A percentile compares a stretch with the other conserved stretches of the same genome.
Conservation (phyloP, 2,888 invertebrate species). For the Eupelmus urozonus region DNA sequence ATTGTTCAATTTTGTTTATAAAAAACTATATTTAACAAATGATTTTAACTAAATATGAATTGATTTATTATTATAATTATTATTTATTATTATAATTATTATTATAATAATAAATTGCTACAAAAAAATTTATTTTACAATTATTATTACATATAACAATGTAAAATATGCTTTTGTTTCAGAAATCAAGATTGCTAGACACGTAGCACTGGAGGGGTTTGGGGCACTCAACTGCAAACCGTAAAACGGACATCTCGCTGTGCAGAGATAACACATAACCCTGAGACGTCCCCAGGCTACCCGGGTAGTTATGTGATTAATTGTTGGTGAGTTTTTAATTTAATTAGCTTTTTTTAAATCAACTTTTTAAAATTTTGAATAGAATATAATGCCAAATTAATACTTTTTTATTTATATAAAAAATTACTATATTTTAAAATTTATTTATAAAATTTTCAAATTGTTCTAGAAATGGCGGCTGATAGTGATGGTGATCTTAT, state of each 20-base stretch:
- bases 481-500: slow-evolving; percentile 88
- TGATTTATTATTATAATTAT: too few relatives aligned
- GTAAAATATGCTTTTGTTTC: slow-evolving; percentile 18
- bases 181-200: slow-evolving; percentile 69
- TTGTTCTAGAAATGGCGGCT: slow-evolving; percentile 85
- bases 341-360: slow-evolving; percentile 77
- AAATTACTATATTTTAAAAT: too few relatives aligned
- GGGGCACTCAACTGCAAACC: slow-evolving; percentile 69
- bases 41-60: too few relatives aligned
- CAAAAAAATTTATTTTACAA: too few relatives aligned
- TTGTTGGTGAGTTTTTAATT: slow-evolving; percentile 77
- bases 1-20: too few relatives aligned
- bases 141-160: background rate
- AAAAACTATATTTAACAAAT: too few relatives aligned
- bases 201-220: slow-evolving; percentile 70
- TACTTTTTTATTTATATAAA: too few relatives aligned
- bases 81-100: too few relatives aligned
- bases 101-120: too few relatives aligned
- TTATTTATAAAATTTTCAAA: slow-evolving; percentile 51
- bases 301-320: slow-evolving; percentile 77
- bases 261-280: slow-evolving; percentile 68
- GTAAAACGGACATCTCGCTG: slow-evolving; percentile 68
- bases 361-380: background rate
- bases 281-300: slow-evolving; percentile 74
- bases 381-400: too few relatives aligned